A percentile compares a stretch with the other conserved stretches of the same genome.
Conservation (phyloP, 2,797 vertebrate species). For the Chaunax sp. region DNA sequence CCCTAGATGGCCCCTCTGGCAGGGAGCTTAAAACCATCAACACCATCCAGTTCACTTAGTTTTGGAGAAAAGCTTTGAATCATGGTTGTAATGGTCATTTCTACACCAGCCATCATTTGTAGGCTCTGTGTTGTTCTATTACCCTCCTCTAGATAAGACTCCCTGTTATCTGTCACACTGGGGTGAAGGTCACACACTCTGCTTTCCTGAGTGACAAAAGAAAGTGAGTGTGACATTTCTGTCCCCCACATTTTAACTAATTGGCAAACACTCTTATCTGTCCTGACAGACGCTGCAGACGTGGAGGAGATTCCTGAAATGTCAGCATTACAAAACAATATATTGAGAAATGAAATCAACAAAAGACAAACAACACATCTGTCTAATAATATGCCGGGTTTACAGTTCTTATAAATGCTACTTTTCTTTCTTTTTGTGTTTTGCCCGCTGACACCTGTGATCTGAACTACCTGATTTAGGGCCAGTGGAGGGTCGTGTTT, state of each 20-base stretch:
- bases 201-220: slow-evolving; percentile 40
- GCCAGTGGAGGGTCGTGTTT: slow-evolving; percentile 92
- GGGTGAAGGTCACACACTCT: slow-evolving; percentile 54
- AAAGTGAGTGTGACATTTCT: slow-evolving; percentile 52
- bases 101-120: too few relatives aligned
- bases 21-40: too few relatives aligned
- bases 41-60: too few relatives aligned
- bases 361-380: neutral
- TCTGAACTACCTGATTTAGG: slow-evolving; percentile 91
- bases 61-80: too few relatives aligned
- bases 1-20: too few relatives aligned
- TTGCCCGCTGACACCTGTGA: too few relatives aligned
- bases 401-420: too few relatives aligned
- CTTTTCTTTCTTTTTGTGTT: too few relatives aligned
- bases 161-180: slow-evolving; percentile 39
- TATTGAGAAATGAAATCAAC: neutral
- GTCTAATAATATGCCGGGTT: neutral
- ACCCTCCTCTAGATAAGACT: slow-evolving; percentile 38
- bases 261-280: slow-evolving; percentile 23
- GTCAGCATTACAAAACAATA: slow-evolving; percentile 23
- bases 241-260: slow-evolving; percentile 34
- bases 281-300: slow-evolving; percentile 5
- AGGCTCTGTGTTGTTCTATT: slow-evolving; percentile 14
- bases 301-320: slow-evolving; percentile 42
- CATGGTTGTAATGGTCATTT: too few relatives aligned